Conservation (phyloP, 2,888 invertebrate genomes). For the Cepaea hortensis region DNA sequence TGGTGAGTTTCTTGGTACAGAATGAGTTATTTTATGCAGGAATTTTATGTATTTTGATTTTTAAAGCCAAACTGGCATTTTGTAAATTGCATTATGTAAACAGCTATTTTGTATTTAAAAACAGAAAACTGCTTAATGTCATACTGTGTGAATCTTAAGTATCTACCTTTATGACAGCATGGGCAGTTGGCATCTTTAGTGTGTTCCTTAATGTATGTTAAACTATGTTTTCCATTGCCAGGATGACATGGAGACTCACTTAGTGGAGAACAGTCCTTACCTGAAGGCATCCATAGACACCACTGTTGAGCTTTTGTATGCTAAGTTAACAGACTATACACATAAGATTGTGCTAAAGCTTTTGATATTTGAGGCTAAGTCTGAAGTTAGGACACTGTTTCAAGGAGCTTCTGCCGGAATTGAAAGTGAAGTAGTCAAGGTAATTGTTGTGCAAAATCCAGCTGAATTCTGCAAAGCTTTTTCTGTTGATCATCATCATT, state of each 20-base stretch:
- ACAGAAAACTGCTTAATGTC: no score
- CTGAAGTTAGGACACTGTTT: constrained; percentile 37
- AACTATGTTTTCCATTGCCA: not conserved
- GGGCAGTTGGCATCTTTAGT: not conserved
- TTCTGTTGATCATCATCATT: no score
- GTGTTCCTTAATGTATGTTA: not conserved
- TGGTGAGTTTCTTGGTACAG: no score
- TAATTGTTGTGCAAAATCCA: not conserved
- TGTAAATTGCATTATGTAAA: no score
- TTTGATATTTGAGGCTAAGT: constrained; percentile 32
- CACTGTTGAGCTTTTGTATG: constrained; percentile 24
- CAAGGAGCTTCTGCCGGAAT: not conserved
- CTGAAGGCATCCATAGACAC: constrained; percentile 17
- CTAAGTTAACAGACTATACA: constrained; percentile 40
- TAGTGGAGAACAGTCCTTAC: constrained; percentile 23
- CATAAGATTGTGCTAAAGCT: constrained; percentile 30
- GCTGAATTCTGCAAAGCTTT: no score
- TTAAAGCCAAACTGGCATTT: no score
- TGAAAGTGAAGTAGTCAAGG: constrained; percentile 30
- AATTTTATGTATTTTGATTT: no score
- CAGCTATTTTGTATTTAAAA: no score
- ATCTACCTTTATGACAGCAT: not conserved
- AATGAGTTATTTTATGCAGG: no score
- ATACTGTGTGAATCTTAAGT: no score
- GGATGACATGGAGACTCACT: constrained; percentile 41